Evolutionary conservation across 2,113 vertebrate species (phyloP), one percentile per base, ranked within the genome.

Genomic region (Sarotherodon lohbergeri): DNA sequence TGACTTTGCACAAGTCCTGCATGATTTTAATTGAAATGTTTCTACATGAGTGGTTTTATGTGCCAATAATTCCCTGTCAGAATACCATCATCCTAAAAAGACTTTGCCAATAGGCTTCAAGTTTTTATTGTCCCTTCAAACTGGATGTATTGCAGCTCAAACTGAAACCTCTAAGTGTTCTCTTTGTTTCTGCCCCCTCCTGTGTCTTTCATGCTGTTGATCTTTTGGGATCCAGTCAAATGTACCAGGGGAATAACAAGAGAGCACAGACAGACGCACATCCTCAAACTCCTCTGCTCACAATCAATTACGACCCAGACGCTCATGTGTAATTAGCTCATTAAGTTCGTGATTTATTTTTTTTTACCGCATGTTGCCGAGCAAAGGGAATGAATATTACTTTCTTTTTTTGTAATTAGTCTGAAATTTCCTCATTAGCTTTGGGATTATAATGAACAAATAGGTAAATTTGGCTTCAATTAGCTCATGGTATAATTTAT

Each of bases 381-480:
- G 90, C 84, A 87, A 66, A 94, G 86, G 90, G 94, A 93, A 93
- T 90, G 90, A 90, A 95, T 94, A 95, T 96, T 86, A 95, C 93
- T 91, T 93, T 93, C 92, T 93, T 94, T 94, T 95, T 96, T 96
- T 93, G 94, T 94, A 96, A 95, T 96, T 96, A 94, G 92, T 86
- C 87, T 82, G 61, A 95, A 94, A 95, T 94, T 92, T 95, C 88
- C 93, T 93, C 95, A 93, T 94, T 95, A 96, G 93, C 90, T 94
- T 91, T 92, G 57, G 90, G 93, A 95, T 95, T 94, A 92, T 92
- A 91, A 93, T 93, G 89, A 95, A 93, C 94, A 93, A 95, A 96
- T 94, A 96, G 92, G 92, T 94, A 90, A 95, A 95, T 95, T 94
- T 93, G 93, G 93, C 96, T 95, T 91, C 93, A 95, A 95, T 96